These are phyloP conservation scores for Diglossa cyanea DNA, from an alignment of 2,797 vertebrate genomes.

Conservation along the genomic window DNA sequence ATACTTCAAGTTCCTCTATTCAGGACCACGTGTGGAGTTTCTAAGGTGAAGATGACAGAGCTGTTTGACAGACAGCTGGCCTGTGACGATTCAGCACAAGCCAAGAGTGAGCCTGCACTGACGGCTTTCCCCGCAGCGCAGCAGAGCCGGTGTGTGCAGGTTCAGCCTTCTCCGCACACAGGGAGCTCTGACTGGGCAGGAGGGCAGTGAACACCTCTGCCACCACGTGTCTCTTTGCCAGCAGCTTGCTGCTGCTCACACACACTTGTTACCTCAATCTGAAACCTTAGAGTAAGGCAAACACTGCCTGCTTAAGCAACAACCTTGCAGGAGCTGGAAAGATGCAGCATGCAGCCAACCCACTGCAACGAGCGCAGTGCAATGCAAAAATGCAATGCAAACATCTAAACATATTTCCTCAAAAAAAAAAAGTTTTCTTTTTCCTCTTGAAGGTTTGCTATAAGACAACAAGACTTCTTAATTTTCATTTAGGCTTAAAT, in stretches of 20 bases:
- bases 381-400: background rate
- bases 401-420: background rate
- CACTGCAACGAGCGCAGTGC: accelerated
- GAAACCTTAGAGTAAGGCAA: background rate
- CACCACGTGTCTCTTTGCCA: accelerated
- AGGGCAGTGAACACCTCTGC: background rate
- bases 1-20: background rate
- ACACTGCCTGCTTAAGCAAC: background rate
- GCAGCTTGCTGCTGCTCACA: background rate
- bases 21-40: background rate
- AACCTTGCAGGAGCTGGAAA: background rate
- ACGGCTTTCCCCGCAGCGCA: background rate
- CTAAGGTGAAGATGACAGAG: background rate
- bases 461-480: background rate
- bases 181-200: background rate
- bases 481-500: background rate
- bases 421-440: background rate
- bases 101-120: accelerated
- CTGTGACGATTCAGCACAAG: background rate
- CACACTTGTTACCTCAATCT: background rate
- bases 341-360: background rate
- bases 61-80: background rate
- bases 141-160: accelerated
- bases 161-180: background rate
- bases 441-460: background rate